Conservation (phyloP, 2,888 invertebrate species). For the Ornithoptera alexandrae region DNA sequence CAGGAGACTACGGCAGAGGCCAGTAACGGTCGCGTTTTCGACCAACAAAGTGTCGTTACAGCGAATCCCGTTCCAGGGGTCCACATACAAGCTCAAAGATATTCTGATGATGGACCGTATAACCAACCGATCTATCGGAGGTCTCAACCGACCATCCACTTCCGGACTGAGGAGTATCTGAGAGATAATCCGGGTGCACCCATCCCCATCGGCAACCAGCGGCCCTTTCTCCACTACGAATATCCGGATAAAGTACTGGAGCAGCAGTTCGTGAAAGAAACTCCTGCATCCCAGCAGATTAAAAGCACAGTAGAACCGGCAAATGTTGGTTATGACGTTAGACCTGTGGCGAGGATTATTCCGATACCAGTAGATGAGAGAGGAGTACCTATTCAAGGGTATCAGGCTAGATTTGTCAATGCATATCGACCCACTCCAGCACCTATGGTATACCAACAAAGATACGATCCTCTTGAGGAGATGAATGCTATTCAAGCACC, state of each 20-base stretch:
- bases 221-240: constrained; percentile 74
- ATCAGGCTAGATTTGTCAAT: constrained; percentile 63
- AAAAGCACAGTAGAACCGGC: constrained; percentile 58
- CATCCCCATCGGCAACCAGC: constrained; percentile 74
- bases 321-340: constrained; percentile 58
- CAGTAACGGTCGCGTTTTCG: constrained; percentile 75
- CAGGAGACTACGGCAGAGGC: constrained; percentile 74
- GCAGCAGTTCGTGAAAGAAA: constrained; percentile 63
- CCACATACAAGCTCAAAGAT: constrained; percentile 73
- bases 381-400: constrained; percentile 67
- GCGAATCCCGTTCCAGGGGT: constrained; percentile 77
- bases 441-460: constrained; percentile 43
- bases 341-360: constrained; percentile 67
- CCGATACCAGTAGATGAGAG: constrained; percentile 71
- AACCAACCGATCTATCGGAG: constrained; percentile 66
- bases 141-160: constrained; percentile 59
- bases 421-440: constrained; percentile 55
- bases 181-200: constrained; percentile 73
- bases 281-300: constrained; percentile 45
- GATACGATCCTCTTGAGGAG: constrained; percentile 76
- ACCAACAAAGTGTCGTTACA: constrained; percentile 71
- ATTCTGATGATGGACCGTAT: constrained; percentile 60
- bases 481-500: constrained; percentile 83
- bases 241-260: constrained; percentile 74
- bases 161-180: constrained; percentile 71